Base-by-base conservation (phyloP, 2,797 vertebrate genomes). In the Anabacerthia variegaticeps region DNA sequence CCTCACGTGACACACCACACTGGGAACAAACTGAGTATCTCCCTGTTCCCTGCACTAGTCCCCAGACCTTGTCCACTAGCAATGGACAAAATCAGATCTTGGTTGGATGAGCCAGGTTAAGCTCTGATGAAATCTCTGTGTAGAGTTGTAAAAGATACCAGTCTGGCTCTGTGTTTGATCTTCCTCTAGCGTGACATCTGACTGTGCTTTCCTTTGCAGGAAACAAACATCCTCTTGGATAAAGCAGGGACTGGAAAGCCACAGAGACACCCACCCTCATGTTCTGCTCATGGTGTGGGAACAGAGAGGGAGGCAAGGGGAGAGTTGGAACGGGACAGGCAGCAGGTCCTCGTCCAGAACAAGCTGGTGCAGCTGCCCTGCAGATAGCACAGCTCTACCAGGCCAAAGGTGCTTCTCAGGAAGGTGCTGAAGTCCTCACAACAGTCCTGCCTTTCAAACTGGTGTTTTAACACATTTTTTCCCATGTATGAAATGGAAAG, bases 201-300 rank as follows among this genome's bases (percentile, higher is more conserved):
- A 85, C 77, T 61, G 51, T 30, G 54, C 52, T 83, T 93, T 93
- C 63, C 67, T 85, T 88, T 58, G 28, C 67, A 71, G 68, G 61
- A 96, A 96, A 85, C 54, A 89, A 91, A 91, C 68, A 88, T 85
- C 65, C 63, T 92, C 49, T 82, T 74, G 61, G 56, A 88, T 79
- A 74, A 89, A 79, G 55, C 62, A 52, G 51, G 55, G 69, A 46
- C 59, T 92, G 56, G 26, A 88, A 84, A 93, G 79, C 37, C 63
- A 88, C 71, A 52, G 75, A 85, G 46, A 52, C 56, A 76, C 48
- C 43, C 48, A 76, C 9, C 5, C 12, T 8, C 71, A 56, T 0
- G 9, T 49, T 77, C 54, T 54, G 34, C 34, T 79, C 51, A 21
- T 26, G 19, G 56, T 2, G 3, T 56, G 68, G 66, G 76, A 93